Evolutionary conservation across 2,113 vertebrate species (phyloP).

Genomic region (Leptobrachium ailaonicum): DNA sequence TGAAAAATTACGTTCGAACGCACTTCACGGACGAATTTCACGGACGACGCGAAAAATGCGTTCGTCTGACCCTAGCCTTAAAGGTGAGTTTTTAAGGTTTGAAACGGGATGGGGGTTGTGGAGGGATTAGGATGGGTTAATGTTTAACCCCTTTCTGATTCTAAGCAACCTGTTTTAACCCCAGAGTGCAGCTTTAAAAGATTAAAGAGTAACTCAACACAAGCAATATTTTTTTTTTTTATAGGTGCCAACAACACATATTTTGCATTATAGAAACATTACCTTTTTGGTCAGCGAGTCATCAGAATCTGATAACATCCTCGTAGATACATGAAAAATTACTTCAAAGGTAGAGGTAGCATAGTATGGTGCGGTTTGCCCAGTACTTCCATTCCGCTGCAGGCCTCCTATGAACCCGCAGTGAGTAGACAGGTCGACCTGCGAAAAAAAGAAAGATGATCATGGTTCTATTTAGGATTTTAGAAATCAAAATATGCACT

Average conservation of each 20-base stretch:
- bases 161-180: too few species aligned
- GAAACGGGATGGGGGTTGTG: too few species aligned
- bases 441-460: neutral
- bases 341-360: conserved; percentile 95
- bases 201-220: neutral
- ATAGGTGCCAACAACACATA: too few species aligned
- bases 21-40: too few species aligned
- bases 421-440: conserved; percentile 93
- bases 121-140: too few species aligned
- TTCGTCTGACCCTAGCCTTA: too few species aligned
- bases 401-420: conserved; percentile 97
- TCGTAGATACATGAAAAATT: conserved; percentile 95
- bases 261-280: conserved; percentile 15
- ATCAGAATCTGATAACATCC: conserved; percentile 94
- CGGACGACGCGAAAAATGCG: too few species aligned
- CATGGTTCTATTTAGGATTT: too few species aligned
- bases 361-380: conserved; percentile 90
- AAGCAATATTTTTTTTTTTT: neutral
- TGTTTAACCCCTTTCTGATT: too few species aligned
- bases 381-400: conserved; percentile 95
- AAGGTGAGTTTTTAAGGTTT: too few species aligned
- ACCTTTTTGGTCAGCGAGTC: conserved; percentile 97
- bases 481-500: too few species aligned
- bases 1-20: too few species aligned
- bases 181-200: neutral